Evolutionary conservation across 2,797 vertebrate genomes (phyloP), one percentile per base, ranked within the genome.

Genomic region (Coregonus sp.): DNA sequence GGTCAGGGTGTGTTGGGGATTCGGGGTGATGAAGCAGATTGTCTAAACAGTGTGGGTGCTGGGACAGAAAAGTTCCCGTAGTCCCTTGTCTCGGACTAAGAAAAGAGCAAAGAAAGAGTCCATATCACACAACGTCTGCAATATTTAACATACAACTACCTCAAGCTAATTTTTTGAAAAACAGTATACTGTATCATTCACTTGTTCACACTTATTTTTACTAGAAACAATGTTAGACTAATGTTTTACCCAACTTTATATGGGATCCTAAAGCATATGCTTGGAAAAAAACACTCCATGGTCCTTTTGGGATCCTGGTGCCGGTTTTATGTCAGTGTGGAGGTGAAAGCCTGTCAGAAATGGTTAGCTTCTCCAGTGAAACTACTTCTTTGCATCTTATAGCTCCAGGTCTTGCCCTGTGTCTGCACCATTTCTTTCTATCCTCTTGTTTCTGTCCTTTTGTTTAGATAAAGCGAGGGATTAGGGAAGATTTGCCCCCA

Each of bases 401-500:
- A 96, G 90, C 96, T 96, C 95, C 93, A 90, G 89, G 95, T 95
- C 93, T 95, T 96, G 95, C 95, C 95, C 96, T 95, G 94, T 94
- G 96, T 96, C 96, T 95, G 93, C 95, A 94, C 94, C 92, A 91
- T 95, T 96, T 95, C 92, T 93, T 94, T 93, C 93, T 92, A 90
- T 92, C 93, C 93, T 90, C 92, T 94, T 94, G 90, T 95, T 95
- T 94, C 92, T 92, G 89, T 92, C 85, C 93, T 92, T 95, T 99
- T 99, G 98, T 99, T 98, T 98, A 97, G 96, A 94, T 95, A 98
- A 98, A 99, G 96, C 96, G 91, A 96, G 94, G 97, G 98, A 98
- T 99, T 99, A 99, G 95, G 95, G 93, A 96, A 97, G 96, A 96
- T 98, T 98, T 98, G 96, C 96, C 96, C 95, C 96, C 95, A 97